Evolutionary conservation across 1,140 invertebrate species (phyloP).

Genomic region (Holcopasites calliopsidis): DNA sequence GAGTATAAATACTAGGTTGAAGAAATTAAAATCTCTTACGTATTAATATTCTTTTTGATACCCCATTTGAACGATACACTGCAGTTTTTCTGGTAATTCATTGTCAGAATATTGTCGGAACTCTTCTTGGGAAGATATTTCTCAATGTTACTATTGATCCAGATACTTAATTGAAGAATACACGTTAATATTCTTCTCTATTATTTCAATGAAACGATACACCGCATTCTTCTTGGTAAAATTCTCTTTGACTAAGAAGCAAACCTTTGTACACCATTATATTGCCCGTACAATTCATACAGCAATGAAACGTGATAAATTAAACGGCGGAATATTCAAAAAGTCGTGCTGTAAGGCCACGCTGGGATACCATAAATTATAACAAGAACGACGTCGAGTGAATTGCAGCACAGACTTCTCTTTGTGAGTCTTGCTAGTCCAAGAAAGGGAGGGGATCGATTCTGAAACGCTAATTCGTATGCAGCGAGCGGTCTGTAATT

Average conservation of each 20-base stretch:
- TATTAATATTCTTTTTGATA: too few species aligned
- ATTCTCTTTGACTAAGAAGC: neutral
- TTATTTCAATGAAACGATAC: too few species aligned
- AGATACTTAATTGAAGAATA: too few species aligned
- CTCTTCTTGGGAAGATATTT: too few species aligned
- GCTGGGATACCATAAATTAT: neutral
- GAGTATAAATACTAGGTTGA: too few species aligned
- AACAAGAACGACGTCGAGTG: neutral
- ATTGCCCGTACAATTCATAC: neutral
- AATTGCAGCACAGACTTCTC: constrained; percentile 1
- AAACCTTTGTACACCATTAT: neutral
- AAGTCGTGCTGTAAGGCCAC: neutral
- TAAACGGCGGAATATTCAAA: neutral
- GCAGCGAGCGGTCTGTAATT: neutral
- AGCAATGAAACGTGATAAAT: neutral
- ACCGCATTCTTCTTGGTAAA: neutral
- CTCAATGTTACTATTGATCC: too few species aligned
- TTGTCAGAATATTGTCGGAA: too few species aligned
- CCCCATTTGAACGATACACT: too few species aligned
- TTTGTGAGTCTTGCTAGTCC: neutral
- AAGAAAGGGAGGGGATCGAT: neutral
- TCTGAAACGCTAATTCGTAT: neutral
- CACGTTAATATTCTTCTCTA: neutral
- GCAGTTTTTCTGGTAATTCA: too few species aligned
- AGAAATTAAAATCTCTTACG: too few species aligned